Percentiles rank a stretch among this genome's conserved stretches.
Evolutionary conservation across 2,888 invertebrate genomes (phyloP).

Genomic region (Temnothorax unifasciatus): DNA sequence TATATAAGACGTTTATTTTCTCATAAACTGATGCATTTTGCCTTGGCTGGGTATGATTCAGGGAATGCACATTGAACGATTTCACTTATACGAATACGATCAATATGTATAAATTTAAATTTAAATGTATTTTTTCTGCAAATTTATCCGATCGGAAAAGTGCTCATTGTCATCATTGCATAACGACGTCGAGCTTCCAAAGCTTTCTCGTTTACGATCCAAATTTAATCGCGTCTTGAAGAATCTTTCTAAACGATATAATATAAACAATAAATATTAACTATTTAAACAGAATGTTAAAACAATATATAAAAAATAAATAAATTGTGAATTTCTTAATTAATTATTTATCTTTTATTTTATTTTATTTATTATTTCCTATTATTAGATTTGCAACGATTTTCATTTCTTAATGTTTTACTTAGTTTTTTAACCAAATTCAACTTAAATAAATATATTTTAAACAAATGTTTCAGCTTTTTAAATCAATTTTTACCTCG

Average conservation of each 20-base stretch:
- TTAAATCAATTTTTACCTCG: not conserved
- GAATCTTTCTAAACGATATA: not conserved
- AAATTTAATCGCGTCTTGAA: slow-evolving; percentile 9
- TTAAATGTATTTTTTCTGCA: not conserved
- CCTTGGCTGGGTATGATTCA: not conserved
- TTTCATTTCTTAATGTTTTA: not conserved
- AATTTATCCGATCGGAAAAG: not conserved
- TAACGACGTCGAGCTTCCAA: not conserved
- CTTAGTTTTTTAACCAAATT: not conserved
- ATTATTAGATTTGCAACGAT: not conserved
- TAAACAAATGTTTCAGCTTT: slow-evolving; percentile 25
- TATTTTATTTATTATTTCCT: not conserved
- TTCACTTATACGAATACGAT: not conserved
- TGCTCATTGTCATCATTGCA: not conserved
- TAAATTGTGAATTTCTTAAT: not conserved
- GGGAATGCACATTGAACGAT: slow-evolving; percentile 17
- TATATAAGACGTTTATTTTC: slow-evolving; percentile 51
- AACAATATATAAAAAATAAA: not conserved
- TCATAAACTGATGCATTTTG: slow-evolving; percentile 24
- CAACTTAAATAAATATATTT: not conserved
- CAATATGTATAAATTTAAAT: not conserved
- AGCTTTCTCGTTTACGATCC: not conserved
- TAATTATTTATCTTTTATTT: not conserved
- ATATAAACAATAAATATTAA: not conserved
- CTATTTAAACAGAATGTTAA: slow-evolving; percentile 1